Base-by-base conservation (phyloP, 2,113 vertebrate genomes). In the Xenopus laevis region DNA sequence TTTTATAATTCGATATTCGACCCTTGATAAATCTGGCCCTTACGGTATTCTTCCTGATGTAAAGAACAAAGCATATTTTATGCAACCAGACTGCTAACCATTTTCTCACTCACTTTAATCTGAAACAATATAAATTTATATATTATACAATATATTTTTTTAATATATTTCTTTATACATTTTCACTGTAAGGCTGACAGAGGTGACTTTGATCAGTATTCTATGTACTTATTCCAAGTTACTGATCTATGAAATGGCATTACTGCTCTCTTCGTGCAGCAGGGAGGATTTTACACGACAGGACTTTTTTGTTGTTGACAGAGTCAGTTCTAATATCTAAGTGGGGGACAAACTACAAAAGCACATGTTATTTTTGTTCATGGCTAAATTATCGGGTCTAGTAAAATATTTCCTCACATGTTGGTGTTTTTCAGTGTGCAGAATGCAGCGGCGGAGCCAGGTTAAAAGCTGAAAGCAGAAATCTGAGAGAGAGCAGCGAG, bases 401-500 rank as follows among this genome's bases (percentile, higher is more conserved):
- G 4, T 52, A 47, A 21, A 58, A 45, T 40, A 47, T 64, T 70
- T 23, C 33, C 33, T 40, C 33, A 40, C 33, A 40, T 40, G 33
- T 27, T 27, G 23, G 23, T 27, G 23, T 69, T 70, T 84, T 71
- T 74, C 80, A 96, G 94, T 87, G 86, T 84, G 80, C 87, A 92
- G 69, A 72, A 96, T 98, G 94, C 83, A 85, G 62, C 76, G 84
- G 85, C 86, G 71, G 72, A 15, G 2, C 82, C 79, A 75, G 67
- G 84, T 81, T 86, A 85, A 86, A 84, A 81, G 78, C 88, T 94
- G 87, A 94, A 92, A 77, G 79, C 66, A 80, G 81, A 86, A 6
- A 45, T 10, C 18, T 40, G 65, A 74, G 23, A 27, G 84, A 85
- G 79, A 78, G 84, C 81, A 83, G 84, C 71, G 81, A 78, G 82